Evolutionary conservation across 2,797 vertebrate genomes (phyloP).

Genomic region (Parotocinclus haroldoi): DNA sequence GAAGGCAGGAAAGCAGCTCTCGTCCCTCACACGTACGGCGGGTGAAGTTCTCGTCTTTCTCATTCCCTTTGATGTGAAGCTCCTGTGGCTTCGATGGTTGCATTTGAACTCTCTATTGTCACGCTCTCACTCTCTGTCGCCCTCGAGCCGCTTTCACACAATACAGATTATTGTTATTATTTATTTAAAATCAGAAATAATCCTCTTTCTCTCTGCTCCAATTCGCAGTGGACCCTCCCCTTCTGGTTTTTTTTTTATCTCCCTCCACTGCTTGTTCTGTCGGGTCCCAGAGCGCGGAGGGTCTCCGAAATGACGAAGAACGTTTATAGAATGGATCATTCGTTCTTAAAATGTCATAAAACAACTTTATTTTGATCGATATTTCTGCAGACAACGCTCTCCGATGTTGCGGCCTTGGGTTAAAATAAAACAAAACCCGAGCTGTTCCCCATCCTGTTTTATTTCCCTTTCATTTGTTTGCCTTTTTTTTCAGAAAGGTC

Average conservation of each 20-base stretch:
- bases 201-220: slow-evolving; percentile 44
- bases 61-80: slow-evolving; percentile 18
- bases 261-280: not conserved
- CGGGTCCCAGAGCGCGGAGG: no score
- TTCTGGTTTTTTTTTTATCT: slow-evolving; percentile 27
- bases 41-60: not conserved
- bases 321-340: no score
- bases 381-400: no score
- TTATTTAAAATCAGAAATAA: slow-evolving; percentile 65
- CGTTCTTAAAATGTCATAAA: no score
- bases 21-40: not conserved
- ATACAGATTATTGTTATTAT: slow-evolving; percentile 66
- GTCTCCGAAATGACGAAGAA: no score
- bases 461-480: no score
- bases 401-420: no score
- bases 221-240: slow-evolving; percentile 9
- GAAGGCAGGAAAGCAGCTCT: slow-evolving; percentile 1
- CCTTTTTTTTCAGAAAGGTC: no score
- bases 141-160: slow-evolving; percentile 54
- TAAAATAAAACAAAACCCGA: no score
- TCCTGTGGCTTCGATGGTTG: slow-evolving; percentile 11
- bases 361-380: no score
- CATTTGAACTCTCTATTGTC: slow-evolving; percentile 14
- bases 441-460: no score
- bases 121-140: slow-evolving; percentile 27